These are phyloP conservation scores for Hippocampus zosterae DNA, from an alignment of 2,113 vertebrate genomes.

Conservation along the genomic window DNA sequence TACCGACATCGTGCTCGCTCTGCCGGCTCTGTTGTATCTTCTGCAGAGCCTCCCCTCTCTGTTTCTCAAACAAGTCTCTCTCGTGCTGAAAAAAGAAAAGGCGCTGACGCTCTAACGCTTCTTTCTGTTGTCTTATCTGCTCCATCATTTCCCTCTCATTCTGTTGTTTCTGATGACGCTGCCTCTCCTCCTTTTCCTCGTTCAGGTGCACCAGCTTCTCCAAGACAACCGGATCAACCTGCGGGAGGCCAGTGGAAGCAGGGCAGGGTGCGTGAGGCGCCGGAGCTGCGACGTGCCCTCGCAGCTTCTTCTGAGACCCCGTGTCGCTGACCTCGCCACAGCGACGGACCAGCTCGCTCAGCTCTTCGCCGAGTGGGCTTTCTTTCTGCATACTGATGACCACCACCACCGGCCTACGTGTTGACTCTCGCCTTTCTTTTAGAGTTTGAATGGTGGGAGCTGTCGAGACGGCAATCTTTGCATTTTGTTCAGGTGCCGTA, in stretches of 20 bases:
- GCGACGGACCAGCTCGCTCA: conserved; percentile 18
- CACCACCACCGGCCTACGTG: conserved; percentile 68
- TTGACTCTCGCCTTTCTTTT: conserved; percentile 52
- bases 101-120: conserved; percentile 82
- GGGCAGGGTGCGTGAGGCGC: conserved; percentile 10
- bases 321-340: conserved; percentile 44
- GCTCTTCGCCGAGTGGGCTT: conserved; percentile 35
- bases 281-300: conserved; percentile 5
- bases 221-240: conserved; percentile 62
- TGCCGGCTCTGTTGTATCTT: conserved; percentile 72
- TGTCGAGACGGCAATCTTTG: conserved; percentile 5
- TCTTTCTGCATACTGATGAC: conserved; percentile 79
- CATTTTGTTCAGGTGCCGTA: conserved; percentile 21
- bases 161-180: conserved; percentile 82
- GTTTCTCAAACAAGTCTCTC: conserved; percentile 74
- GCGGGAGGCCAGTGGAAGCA: conserved; percentile 14
- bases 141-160: conserved; percentile 95
- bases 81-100: conserved; percentile 74
- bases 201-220: conserved; percentile 86
- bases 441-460: conserved; percentile 28
- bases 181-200: conserved; percentile 84
- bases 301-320: conserved; percentile 42
- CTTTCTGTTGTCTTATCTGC: conserved; percentile 90
- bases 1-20: conserved; percentile 41
- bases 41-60: conserved; percentile 72